Conservation (phyloP, 2,113 vertebrate species). For the Hippolais icterina region DNA sequence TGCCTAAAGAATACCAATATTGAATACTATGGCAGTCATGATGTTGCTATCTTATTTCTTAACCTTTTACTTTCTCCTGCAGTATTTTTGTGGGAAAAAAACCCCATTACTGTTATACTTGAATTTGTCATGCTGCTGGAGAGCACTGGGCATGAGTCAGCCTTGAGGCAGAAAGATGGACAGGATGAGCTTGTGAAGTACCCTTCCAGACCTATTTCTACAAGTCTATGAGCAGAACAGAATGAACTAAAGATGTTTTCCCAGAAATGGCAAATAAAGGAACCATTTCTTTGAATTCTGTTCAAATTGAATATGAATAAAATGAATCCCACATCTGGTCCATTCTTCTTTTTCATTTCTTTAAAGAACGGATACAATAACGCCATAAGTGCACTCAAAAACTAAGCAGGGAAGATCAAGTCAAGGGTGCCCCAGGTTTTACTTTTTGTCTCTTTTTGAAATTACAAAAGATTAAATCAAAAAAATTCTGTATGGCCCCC, state of each 20-base stretch:
- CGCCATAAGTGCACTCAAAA: not conserved
- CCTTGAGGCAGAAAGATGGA: conserved; percentile 20
- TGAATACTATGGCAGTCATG: not conserved
- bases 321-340: conserved; percentile 35
- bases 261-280: conserved; percentile 52
- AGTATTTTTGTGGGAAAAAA: not conserved
- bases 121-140: conserved; percentile 8
- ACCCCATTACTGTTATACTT: not conserved
- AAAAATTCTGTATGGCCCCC: not conserved
- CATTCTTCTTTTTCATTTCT: conserved; percentile 25
- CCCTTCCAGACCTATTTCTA: conserved; percentile 48
- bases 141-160: conserved; percentile 21
- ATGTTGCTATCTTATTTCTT: not conserved
- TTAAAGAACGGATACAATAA: conserved; percentile 19
- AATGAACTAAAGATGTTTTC: conserved; percentile 58
- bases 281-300: conserved; percentile 38
- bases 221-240: conserved; percentile 35
- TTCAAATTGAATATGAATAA: conserved; percentile 3
- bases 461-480: not conserved
- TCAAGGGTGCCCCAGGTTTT: not conserved
- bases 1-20: not conserved
- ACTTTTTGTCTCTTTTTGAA: not conserved
- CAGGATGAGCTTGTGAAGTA: conserved; percentile 43
- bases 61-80: not conserved
- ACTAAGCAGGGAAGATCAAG: not conserved